Evolutionary conservation across 2,888 invertebrate species (phyloP), one percentile per base, ranked within the genome.

Genomic region (Luffia ferchaultella): DNA sequence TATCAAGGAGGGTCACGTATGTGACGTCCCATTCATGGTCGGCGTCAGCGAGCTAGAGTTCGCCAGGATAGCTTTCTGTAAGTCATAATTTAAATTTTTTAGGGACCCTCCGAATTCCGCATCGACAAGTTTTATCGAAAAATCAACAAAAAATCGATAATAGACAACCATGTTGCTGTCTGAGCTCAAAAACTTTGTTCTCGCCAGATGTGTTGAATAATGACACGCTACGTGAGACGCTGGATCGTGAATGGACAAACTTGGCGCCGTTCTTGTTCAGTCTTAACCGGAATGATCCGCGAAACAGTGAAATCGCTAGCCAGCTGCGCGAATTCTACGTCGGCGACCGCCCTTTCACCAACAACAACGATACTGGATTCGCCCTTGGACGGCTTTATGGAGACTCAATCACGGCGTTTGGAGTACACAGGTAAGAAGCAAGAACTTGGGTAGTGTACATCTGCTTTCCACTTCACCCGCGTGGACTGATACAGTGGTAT

Each of bases 1-100:
- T 2, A 86, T 89, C 49, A 73, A 79, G 40, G 65, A 82, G 51
- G 88, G 88, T 1, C 76, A 85, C 43, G 86, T 89, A 53, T 74
- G 86, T 56, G 79, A 87, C 47, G 87, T 91, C 18, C 91, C 92
- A 0, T 68, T 88, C 51, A 86, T 92, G 48, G 79, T 88, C 55
- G 89, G 90, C 50, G 83, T 89, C 58, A 90, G 89, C 0, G 80
- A 85, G 48, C 87, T 89, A 54, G 92, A 92, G 68, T 89, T 91
- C 70, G 87, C 85, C 50, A 85, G 86, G 58, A 78, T 83, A 50
- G 88, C 88, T 9, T 85, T 85, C 54, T 65, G 91, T 91, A 60
- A 86, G 86, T 68, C 40, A 2, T 9, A 20, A 3, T n/a, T n/a
- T n/a, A n/a, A n/a, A n/a, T n/a, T n/a, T n/a, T n/a, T n/a, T n/a